Evolutionary conservation across 2,888 invertebrate species (phyloP).

Genomic region (Augochlorella aurata): DNA sequence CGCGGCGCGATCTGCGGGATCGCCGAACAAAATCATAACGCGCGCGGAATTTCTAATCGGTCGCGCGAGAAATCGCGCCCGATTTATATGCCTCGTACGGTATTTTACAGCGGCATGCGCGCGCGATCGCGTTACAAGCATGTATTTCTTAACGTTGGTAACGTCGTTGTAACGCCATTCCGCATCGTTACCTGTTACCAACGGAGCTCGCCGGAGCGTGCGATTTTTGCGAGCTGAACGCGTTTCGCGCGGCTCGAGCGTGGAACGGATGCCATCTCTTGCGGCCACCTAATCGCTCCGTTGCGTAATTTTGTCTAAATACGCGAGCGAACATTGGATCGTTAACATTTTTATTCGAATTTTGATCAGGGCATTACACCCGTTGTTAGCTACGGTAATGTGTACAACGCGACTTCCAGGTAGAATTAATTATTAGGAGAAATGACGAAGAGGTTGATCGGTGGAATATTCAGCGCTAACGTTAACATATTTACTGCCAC

Average conservation of each 20-base stretch:
- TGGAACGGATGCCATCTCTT: not conserved
- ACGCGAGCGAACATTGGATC: not conserved
- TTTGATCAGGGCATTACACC: not conserved
- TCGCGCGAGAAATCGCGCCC: slow-evolving; percentile 12
- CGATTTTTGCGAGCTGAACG: not conserved
- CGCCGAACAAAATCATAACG: slow-evolving; percentile 29
- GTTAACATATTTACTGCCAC: too few relatives aligned
- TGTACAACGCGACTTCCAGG: too few relatives aligned
- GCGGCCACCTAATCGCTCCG: not conserved
- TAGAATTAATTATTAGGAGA: too few relatives aligned
- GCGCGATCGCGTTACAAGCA: not conserved
- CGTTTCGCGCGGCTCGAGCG: not conserved
- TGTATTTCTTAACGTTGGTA: not conserved
- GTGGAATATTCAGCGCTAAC: too few relatives aligned
- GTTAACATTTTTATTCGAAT: not conserved
- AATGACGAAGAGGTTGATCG: too few relatives aligned
- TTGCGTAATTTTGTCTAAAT: not conserved
- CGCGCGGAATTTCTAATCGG: slow-evolving; percentile 32
- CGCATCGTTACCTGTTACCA: not conserved
- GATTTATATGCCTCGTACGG: slow-evolving; percentile 6
- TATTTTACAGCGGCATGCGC: not conserved
- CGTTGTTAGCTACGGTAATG: too few relatives aligned
- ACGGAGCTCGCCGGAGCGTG: not conserved
- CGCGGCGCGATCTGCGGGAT: slow-evolving; percentile 14
- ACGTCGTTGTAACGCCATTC: not conserved